A percentile compares a stretch with the other conserved stretches of the same genome.
Conservation (phyloP, 1,140 invertebrate genomes). For the Diuraphis noxia region DNA sequence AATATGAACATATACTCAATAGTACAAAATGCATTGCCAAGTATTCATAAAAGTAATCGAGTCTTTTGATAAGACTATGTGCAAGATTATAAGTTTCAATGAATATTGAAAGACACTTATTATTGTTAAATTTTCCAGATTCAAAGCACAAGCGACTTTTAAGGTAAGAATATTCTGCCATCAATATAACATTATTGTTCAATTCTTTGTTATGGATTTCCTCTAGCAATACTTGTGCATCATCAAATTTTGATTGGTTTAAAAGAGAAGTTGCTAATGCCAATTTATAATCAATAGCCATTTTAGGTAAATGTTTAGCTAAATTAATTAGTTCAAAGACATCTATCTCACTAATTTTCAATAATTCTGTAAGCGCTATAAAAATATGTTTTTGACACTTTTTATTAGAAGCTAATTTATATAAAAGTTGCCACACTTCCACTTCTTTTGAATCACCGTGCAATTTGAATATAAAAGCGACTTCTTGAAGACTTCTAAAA, state of each 20-base stretch:
- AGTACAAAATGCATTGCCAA: conserved; percentile 36
- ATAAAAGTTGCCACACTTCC: conserved; percentile 45
- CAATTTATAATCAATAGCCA: conserved; percentile 27
- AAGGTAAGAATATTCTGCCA: conserved; percentile 37
- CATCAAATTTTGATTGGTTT: conserved; percentile 31
- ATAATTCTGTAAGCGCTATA: conserved; percentile 36
- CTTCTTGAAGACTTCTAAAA: conserved; percentile 37
- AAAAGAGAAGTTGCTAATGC: conserved; percentile 26
- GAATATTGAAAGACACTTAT: conserved; percentile 11
- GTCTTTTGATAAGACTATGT: conserved; percentile 32
- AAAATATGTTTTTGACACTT: conserved; percentile 30
- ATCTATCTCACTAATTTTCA: conserved; percentile 18
- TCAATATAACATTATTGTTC: conserved; percentile 24
- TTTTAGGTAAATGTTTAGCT: conserved; percentile 23
- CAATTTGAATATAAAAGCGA: conserved; percentile 22
- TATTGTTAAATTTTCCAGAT: conserved; percentile 11
- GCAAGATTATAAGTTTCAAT: conserved; percentile 37
- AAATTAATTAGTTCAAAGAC: not conserved
- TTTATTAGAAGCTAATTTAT: conserved; percentile 10
- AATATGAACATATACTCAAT: conserved; percentile 43
- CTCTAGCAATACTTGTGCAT: conserved; percentile 17
- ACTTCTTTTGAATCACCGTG: conserved; percentile 43
- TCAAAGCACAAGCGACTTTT: conserved; percentile 42
- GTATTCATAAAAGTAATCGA: conserved; percentile 42
- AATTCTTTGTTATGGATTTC: conserved; percentile 8